These are phyloP conservation scores for Echiichthys vipera DNA, from an alignment of 2,797 vertebrate genomes.

Conservation along the genomic window DNA sequence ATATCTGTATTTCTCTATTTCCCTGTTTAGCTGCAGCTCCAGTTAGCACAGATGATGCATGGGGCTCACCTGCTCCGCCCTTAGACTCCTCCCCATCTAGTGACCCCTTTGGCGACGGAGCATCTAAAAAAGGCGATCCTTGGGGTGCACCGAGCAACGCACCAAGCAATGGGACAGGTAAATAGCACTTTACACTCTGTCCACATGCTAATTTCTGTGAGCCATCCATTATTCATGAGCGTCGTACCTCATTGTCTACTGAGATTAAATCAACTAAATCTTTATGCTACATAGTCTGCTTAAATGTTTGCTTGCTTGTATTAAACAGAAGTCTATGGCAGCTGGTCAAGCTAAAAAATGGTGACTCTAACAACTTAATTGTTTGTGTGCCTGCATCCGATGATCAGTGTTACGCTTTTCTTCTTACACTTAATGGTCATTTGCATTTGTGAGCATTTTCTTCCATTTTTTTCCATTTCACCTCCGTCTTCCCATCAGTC, in stretches of 20 bases:
- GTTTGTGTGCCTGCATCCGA: not conserved
- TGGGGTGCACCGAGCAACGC: constrained; percentile 81
- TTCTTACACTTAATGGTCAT: not conserved
- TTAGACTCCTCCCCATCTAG: constrained; percentile 61
- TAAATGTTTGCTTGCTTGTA: constrained; percentile 1
- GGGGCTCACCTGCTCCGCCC: constrained; percentile 75
- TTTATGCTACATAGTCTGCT: not conserved
- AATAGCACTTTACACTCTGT: not conserved
- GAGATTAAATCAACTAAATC: not conserved
- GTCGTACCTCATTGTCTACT: not conserved
- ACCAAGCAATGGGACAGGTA: constrained; percentile 65
- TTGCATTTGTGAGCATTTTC: not conserved
- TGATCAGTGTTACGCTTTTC: not conserved
- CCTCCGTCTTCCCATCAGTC: constrained; percentile 32
- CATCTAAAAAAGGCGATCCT: constrained; percentile 78
- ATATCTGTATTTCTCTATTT: not conserved
- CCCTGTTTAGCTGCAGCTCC: constrained; percentile 62
- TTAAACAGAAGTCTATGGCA: not conserved
- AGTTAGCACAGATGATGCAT: constrained; percentile 69
- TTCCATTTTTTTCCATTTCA: constrained; percentile 41
- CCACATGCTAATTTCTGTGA: not conserved
- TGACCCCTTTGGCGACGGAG: constrained; percentile 89
- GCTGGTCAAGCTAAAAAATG: not conserved
- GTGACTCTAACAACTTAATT: constrained; percentile 9
- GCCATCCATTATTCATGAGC: constrained; percentile 18